Conservation (phyloP, 2,888 invertebrate genomes). For the Xanthia icteritia region DNA sequence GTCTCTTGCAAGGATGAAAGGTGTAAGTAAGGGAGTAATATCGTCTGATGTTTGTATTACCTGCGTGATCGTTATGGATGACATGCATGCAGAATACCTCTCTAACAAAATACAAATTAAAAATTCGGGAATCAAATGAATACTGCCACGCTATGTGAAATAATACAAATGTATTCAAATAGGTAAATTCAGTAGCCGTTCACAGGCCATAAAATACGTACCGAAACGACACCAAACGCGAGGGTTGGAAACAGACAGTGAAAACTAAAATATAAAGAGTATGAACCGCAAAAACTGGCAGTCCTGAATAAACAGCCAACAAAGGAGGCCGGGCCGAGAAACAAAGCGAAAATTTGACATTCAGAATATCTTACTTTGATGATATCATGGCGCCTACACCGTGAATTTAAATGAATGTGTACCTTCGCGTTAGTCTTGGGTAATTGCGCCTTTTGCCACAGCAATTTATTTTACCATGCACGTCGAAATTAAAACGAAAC, state of each 20-base stretch:
- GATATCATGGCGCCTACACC: slow-evolving; percentile 40
- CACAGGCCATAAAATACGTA: slow-evolving; percentile 19
- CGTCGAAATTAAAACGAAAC: slow-evolving; percentile 17
- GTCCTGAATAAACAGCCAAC: slow-evolving; percentile 62
- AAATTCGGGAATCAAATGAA: neutral
- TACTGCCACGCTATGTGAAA: neutral
- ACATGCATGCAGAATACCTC: neutral
- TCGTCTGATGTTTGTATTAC: slow-evolving; percentile 5
- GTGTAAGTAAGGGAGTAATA: neutral
- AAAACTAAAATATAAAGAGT: slow-evolving; percentile 55
- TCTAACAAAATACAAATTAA: neutral
- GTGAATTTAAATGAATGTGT: slow-evolving; percentile 54
- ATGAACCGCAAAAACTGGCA: slow-evolving; percentile 45
- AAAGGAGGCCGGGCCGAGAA: slow-evolving; percentile 31
- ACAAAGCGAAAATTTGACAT: slow-evolving; percentile 54
- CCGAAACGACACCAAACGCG: slow-evolving; percentile 24
- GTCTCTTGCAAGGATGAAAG: slow-evolving; percentile 19
- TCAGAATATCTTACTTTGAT: slow-evolving; percentile 57
- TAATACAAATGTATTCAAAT: slow-evolving; percentile 16
- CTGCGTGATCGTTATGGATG: neutral
- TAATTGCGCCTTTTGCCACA: slow-evolving; percentile 5
- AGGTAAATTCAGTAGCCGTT: slow-evolving; percentile 8
- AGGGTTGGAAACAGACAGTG: slow-evolving; percentile 26
- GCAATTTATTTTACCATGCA: slow-evolving; percentile 7
- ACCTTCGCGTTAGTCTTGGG: slow-evolving; percentile 2